Conservation (phyloP, 2,797 vertebrate genomes). For the Balearica regulorum region DNA sequence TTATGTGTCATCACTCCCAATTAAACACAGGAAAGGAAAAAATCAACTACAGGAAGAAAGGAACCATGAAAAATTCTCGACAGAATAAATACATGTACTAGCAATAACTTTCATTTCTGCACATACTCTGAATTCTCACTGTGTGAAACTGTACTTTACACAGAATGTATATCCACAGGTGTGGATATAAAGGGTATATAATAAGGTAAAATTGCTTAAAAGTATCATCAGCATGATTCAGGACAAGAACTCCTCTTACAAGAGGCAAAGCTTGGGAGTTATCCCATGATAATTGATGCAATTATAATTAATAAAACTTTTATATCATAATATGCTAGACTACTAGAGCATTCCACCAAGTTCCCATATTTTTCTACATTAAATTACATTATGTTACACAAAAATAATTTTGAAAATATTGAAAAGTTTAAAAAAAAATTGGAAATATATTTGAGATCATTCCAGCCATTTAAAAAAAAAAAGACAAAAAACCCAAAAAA, state of each 20-base stretch:
- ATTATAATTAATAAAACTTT: neutral
- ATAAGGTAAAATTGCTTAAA: neutral
- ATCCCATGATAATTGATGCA: neutral
- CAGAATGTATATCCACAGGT: neutral
- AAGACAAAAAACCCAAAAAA: neutral
- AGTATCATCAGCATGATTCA: neutral
- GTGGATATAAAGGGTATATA: neutral
- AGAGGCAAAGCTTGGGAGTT: neutral
- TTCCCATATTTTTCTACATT: neutral
- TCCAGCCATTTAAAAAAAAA: neutral
- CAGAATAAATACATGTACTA: neutral
- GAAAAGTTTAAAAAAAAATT: neutral
- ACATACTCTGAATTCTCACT: slow-evolving; percentile 20
- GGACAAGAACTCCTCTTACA: neutral
- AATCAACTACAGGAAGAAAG: neutral
- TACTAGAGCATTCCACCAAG: neutral
- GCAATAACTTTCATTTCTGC: slow-evolving; percentile 4
- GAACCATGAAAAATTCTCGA: neutral
- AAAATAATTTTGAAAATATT: neutral
- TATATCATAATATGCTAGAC: neutral
- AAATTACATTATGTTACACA: neutral
- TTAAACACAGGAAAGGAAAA: slow-evolving; percentile 1
- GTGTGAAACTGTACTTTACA: neutral
- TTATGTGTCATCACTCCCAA: neutral
- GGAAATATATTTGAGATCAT: neutral